These are phyloP conservation scores for Leptopilina drosophilae DNA, from an alignment of 2,888 invertebrate species.

Conservation along the genomic window DNA sequence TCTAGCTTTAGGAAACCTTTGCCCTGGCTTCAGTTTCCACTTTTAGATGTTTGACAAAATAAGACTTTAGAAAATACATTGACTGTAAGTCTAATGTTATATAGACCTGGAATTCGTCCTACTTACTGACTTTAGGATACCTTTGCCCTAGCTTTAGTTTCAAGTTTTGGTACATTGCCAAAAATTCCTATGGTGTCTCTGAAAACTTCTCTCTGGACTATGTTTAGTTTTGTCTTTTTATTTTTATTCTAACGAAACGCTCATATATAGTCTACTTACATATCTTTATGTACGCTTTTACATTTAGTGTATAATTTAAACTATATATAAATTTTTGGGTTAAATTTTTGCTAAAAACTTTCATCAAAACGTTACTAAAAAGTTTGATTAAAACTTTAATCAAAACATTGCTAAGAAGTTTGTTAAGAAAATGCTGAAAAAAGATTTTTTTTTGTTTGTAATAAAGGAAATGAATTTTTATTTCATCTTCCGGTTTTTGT, in stretches of 20 bases:
- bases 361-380: no score
- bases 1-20: slow-evolving; percentile 24
- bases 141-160: slow-evolving; percentile 32
- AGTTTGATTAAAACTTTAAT: no score
- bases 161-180: slow-evolving; percentile 17
- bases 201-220: slow-evolving; percentile 17
- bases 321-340: no score
- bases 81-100: slow-evolving; percentile 16
- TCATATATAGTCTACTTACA: not conserved
- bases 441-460: no score
- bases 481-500: not conserved
- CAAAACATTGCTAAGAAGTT: no score
- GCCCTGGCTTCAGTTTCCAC: slow-evolving; percentile 21
- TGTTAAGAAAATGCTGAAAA: no score
- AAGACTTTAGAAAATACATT: slow-evolving; percentile 12
- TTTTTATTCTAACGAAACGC: slow-evolving; percentile 1
- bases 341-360: no score
- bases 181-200: slow-evolving; percentile 12
- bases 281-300: no score
- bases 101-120: slow-evolving; percentile 14
- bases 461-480: not conserved
- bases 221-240: slow-evolving; percentile 12
- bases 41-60: slow-evolving; percentile 15
- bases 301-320: no score
- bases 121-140: slow-evolving; percentile 14